Evolutionary conservation across 1,140 invertebrate genomes (phyloP).

Genomic region (Zophobas morio): DNA sequence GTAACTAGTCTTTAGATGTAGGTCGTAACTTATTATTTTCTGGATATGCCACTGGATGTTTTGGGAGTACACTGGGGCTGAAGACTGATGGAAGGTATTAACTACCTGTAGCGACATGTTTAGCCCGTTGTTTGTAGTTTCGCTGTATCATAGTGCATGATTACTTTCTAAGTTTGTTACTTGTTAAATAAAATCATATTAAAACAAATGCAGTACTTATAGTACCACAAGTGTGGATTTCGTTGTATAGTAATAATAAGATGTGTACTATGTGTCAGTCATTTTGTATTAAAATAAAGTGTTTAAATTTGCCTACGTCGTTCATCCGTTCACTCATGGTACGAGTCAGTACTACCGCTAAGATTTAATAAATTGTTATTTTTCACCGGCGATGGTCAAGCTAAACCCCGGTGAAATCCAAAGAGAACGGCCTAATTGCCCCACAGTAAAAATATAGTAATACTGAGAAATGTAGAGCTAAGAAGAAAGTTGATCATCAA

Average conservation of each 20-base stretch:
- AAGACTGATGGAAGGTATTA: slow-evolving; percentile 21
- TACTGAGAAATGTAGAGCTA: slow-evolving; percentile 30
- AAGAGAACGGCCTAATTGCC: slow-evolving; percentile 19
- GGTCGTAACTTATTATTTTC: slow-evolving; percentile 29
- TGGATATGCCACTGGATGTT: slow-evolving; percentile 15
- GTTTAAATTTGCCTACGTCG: too few species aligned
- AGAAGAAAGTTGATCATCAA: slow-evolving; percentile 35
- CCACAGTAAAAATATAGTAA: slow-evolving; percentile 27
- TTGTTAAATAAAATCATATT: not conserved
- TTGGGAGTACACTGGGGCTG: slow-evolving; percentile 11
- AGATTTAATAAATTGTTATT: slow-evolving; percentile 8
- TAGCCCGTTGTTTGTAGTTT: slow-evolving; percentile 15
- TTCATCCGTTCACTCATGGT: too few species aligned
- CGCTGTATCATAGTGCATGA: not conserved
- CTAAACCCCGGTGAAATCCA: slow-evolving; percentile 7
- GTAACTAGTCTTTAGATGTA: slow-evolving; percentile 18
- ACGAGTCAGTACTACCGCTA: too few species aligned
- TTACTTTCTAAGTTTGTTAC: not conserved
- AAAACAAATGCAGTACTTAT: too few species aligned
- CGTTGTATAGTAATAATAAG: too few species aligned
- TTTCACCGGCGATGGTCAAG: slow-evolving; percentile 19
- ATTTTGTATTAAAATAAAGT: too few species aligned
- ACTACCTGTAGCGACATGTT: slow-evolving; percentile 26
- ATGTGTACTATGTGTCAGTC: too few species aligned
- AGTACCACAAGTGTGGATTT: too few species aligned